A percentile compares a stretch with the other conserved stretches of the same genome.
These are phyloP conservation scores for Drosophila nigricruria DNA, from an alignment of 2,888 invertebrate species.

Conservation along the genomic window DNA sequence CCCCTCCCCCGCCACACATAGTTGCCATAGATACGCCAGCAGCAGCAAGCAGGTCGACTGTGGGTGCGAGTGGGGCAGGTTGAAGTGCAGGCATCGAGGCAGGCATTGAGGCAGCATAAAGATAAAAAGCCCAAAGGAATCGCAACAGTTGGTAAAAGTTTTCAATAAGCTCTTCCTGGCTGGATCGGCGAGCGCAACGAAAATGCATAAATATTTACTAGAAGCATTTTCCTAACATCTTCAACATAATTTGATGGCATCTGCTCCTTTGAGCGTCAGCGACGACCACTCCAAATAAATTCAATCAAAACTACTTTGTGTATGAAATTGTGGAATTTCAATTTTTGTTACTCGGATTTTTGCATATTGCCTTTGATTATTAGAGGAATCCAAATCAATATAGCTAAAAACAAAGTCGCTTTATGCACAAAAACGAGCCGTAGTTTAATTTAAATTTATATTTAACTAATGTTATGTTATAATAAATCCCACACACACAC, in stretches of 20 bases:
- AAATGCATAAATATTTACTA: slow-evolving; percentile 72
- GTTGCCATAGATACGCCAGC: slow-evolving; percentile 28
- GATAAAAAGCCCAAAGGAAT: slow-evolving; percentile 71
- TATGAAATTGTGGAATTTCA: slow-evolving; percentile 3
- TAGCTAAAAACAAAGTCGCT: background rate
- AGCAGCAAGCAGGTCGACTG: background rate
- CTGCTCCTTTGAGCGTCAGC: slow-evolving; percentile 16
- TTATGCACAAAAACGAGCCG: background rate
- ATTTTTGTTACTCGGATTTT: background rate
- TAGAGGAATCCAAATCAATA: background rate
- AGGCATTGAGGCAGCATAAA: slow-evolving; percentile 35
- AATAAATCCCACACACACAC: background rate
- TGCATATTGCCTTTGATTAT: slow-evolving; percentile 1
- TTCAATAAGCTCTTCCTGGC: slow-evolving; percentile 67
- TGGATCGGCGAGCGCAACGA: slow-evolving; percentile 46
- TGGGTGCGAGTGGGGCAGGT: background rate
- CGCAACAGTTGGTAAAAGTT: slow-evolving; percentile 69
- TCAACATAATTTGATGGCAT: slow-evolving; percentile 60
- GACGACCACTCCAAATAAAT: slow-evolving; percentile 13
- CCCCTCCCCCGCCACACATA: slow-evolving; percentile 1
- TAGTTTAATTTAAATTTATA: slow-evolving; percentile 5
- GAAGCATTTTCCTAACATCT: slow-evolving; percentile 61
- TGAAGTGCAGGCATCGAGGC: slow-evolving; percentile 16
- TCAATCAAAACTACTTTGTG: slow-evolving; percentile 23
- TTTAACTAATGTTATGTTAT: background rate